Conservation (phyloP, 2,888 invertebrate genomes). For the Uloborus plumipes region DNA sequence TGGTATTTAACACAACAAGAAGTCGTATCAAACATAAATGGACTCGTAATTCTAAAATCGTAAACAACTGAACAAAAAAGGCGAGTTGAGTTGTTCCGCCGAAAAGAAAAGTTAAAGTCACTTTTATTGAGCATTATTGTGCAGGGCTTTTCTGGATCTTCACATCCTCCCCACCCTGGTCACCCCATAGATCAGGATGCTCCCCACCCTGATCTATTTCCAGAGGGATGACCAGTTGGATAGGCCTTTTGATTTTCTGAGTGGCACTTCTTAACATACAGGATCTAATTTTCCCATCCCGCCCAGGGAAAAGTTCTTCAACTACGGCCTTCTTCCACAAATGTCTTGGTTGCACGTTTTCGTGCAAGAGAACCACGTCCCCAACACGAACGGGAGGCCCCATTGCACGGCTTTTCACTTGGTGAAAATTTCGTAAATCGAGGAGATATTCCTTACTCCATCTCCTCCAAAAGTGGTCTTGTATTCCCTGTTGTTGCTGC, state of each 20-base stretch:
- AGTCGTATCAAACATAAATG: too few relatives aligned
- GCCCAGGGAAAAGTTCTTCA: not conserved
- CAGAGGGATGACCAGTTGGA: too few relatives aligned
- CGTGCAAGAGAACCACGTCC: not conserved
- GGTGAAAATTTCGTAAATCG: not conserved
- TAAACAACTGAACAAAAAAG: too few relatives aligned
- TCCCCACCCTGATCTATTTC: constrained; percentile 6
- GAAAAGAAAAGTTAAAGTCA: too few relatives aligned
- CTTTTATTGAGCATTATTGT: too few relatives aligned
- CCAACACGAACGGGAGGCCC: not conserved
- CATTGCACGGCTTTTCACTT: not conserved
- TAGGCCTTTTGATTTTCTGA: not conserved
- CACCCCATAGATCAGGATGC: too few relatives aligned
- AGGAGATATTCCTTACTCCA: constrained; percentile 11
- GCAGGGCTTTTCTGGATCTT: too few relatives aligned
- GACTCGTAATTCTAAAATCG: too few relatives aligned
- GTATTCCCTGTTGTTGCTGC: not conserved
- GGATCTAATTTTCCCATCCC: not conserved
- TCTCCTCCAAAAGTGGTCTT: constrained; percentile 10
- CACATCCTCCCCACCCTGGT: not conserved
- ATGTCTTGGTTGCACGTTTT: not conserved
- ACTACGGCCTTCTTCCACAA: not conserved
- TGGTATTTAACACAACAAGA: too few relatives aligned
- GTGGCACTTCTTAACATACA: not conserved
- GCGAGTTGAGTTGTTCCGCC: too few relatives aligned